Conservation (phyloP, 37 sponge, comb jelly and placozoan species). For the Halichondria panicea region DNA sequence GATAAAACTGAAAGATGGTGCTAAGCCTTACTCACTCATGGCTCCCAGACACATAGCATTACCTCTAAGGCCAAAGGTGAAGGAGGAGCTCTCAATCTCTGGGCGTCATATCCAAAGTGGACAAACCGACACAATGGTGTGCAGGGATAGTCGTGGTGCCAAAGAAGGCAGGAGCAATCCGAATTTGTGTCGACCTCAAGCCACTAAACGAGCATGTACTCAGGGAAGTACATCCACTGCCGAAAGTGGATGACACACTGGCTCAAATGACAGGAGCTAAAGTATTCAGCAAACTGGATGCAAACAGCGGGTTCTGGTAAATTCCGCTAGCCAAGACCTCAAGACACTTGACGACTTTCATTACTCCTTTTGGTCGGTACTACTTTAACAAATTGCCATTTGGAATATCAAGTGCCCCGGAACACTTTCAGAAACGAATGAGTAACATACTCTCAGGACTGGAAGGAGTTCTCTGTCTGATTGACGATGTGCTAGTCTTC, state of each 20-base stretch:
- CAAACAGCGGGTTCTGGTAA: constrained; percentile 33
- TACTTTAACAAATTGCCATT: constrained; percentile 37
- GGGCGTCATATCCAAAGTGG: constrained; percentile 18
- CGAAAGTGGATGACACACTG: constrained; percentile 22
- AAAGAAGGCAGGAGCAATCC: constrained; percentile 1
- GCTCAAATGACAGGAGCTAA: constrained; percentile 4
- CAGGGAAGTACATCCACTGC: constrained; percentile 14
- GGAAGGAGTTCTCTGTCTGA: constrained; percentile 22
- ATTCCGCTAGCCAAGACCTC: constrained; percentile 6
- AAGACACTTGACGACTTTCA: constrained; percentile 21
- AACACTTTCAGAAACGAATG: constrained; percentile 41
- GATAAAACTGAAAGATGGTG: too few relatives aligned
- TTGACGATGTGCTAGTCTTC: constrained; percentile 29
- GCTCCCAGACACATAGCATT: too few relatives aligned
- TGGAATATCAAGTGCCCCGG: constrained; percentile 28
- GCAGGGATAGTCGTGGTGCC: too few relatives aligned
- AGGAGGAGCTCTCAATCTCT: too few relatives aligned
- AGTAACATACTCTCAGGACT: constrained; percentile 19
- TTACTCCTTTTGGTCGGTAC: constrained; percentile 39
- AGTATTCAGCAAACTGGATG: constrained; percentile 28
- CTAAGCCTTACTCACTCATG: too few relatives aligned
- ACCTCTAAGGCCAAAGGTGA: too few relatives aligned
- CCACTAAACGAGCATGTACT: constrained; percentile 13
- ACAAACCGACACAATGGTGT: constrained; percentile 19
- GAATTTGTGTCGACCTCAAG: constrained; percentile 23